A percentile compares a stretch with the other conserved stretches of the same genome.
phyloP scores from a whole-genome alignment of 2,888 invertebrate species.

The Drosophila phalerata region DNA sequence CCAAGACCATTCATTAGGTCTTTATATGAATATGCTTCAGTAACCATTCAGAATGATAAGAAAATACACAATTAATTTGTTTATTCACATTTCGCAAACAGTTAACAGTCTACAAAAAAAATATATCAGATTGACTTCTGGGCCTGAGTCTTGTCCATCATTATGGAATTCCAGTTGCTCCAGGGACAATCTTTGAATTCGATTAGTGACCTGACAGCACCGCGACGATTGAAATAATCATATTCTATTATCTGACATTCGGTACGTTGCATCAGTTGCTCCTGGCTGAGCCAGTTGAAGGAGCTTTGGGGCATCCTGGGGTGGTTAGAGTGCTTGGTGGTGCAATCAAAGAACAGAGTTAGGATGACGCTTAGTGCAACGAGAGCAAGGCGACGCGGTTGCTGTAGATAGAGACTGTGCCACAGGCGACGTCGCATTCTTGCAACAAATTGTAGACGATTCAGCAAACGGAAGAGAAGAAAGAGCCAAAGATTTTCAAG shows the following conservation, averaged over 20 bases:
- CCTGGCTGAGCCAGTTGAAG: neutral
- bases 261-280: neutral
- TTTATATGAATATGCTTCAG: too few relatives aligned
- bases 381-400: neutral
- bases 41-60: neutral
- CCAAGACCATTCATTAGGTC: too few relatives aligned
- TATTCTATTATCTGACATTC: neutral
- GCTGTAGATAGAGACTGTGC: neutral
- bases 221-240: neutral
- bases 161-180: neutral
- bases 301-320: neutral
- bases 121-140: neutral
- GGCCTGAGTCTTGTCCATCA: neutral
- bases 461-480: constrained; percentile 1
- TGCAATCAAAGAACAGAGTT: too few relatives aligned
- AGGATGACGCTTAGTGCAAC: neutral
- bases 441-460: neutral
- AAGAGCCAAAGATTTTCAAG: constrained; percentile 2
- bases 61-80: neutral
- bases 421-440: neutral
- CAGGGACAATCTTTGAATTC: neutral
- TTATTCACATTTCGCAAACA: neutral
- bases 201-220: neutral
- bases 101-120: neutral
- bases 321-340: neutral